phyloP scores from a whole-genome alignment of 1,140 invertebrate species.

The Harpegnathos saltator region DNA sequence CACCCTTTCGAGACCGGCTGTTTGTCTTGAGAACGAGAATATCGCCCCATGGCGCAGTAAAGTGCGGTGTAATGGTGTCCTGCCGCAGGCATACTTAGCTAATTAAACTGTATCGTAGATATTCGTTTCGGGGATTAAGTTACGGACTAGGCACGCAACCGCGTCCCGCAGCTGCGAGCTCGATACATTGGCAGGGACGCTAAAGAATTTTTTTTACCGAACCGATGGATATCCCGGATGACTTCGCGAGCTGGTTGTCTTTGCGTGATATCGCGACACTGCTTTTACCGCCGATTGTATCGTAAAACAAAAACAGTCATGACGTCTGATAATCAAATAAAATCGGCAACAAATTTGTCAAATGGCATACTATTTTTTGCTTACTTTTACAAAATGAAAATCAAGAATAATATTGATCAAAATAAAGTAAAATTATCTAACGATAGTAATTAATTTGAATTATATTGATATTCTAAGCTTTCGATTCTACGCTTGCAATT shows the following conservation, averaged over 20 bases:
- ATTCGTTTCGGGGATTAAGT: conserved; percentile 66
- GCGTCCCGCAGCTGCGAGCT: conserved; percentile 28
- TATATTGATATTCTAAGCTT: too few species aligned
- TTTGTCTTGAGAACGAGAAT: conserved; percentile 57
- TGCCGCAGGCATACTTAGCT: conserved; percentile 78
- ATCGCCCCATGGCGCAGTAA: conserved; percentile 70
- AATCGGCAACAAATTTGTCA: too few species aligned
- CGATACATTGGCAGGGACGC: conserved; percentile 2
- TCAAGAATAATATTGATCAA: too few species aligned
- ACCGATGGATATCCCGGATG: not conserved
- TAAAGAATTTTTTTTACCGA: conserved; percentile 2
- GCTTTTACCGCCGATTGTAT: too few species aligned
- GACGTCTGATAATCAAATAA: too few species aligned
- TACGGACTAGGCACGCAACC: conserved; percentile 61
- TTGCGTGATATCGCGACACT: not conserved
- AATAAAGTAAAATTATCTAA: too few species aligned
- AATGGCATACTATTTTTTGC: too few species aligned
- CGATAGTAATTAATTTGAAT: too few species aligned
- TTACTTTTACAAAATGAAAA: too few species aligned
- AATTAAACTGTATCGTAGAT: conserved; percentile 79
- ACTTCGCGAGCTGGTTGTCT: not conserved
- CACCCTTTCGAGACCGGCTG: conserved; percentile 66
- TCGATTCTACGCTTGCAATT: too few species aligned
- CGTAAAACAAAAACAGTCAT: too few species aligned
- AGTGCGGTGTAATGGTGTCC: conserved; percentile 75